Evolutionary conservation across 2,888 invertebrate genomes (phyloP), one percentile per base, ranked within the genome.

Genomic region (Ommatoiulus sabulosus): DNA sequence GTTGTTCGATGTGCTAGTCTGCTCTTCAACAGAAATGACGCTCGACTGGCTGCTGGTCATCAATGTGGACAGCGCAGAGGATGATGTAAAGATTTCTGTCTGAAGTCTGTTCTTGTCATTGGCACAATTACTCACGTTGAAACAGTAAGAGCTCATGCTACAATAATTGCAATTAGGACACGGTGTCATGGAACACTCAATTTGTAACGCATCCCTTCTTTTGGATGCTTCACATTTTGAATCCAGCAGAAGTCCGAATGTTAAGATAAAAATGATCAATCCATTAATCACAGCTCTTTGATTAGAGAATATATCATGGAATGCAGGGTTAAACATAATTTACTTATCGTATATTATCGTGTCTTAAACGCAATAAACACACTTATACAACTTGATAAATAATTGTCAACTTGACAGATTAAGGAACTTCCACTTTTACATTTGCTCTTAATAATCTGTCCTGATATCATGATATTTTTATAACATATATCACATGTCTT

Each of bases 41-140:
- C 0, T n/a, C 0, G 46, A 46, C 35, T 35, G 35, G 35, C 35
- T 35, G 35, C 35, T 35, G 35, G 35, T 35, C 7, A 5, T 63
- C 63, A n/a, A 0, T 20, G n/a, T 63, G n/a, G 63, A n/a, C n/a
- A 63, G 5, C n/a, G 63, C 15, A 63, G 63, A n/a, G 3, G 63
- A n/a, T 7, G 63, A 3, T 63, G n/a, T 6, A n/a, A 63, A 0
- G n/a, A 63, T 6, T 63, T 63, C n/a, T n/a, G 63, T 63, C 6
- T 63, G 63, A 63, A 63, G 15, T 20, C 17, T 63, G 63, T 63
- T 63, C n/a, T 63, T 63, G n/a, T 63, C n/a, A 63, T 63, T 63
- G 6, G 17, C n/a, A n/a, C 63, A 63, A 20, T 63, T 63, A n/a
- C 63, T 63, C 5, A 7, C 20, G 17, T 4, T 63, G 7, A n/a